These are phyloP conservation scores for Melangyna quadrimaculata DNA, from an alignment of 2,888 invertebrate species.

Conservation along the genomic window DNA sequence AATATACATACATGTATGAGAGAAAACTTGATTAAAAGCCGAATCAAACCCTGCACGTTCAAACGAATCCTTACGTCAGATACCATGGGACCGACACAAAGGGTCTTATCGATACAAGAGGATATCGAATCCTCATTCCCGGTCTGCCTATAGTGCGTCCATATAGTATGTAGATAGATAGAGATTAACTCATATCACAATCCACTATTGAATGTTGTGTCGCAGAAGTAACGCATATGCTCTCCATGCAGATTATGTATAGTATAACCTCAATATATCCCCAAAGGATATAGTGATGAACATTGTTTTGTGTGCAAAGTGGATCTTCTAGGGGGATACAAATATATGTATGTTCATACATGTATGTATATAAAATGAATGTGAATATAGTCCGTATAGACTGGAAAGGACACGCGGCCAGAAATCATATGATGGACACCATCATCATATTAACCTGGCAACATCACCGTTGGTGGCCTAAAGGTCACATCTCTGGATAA, in stretches of 20 bases:
- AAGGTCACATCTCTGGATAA: slow-evolving; percentile 67
- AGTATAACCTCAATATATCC: slow-evolving; percentile 42
- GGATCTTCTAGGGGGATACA: slow-evolving; percentile 27
- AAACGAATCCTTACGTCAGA: slow-evolving; percentile 44
- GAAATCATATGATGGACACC: slow-evolving; percentile 43
- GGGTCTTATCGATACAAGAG: slow-evolving; percentile 59
- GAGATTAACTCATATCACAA: background rate
- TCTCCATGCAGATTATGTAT: slow-evolving; percentile 35
- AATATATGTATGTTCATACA: background rate
- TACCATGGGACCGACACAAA: slow-evolving; percentile 44
- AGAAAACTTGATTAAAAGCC: slow-evolving; percentile 66
- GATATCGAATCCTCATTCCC: slow-evolving; percentile 46
- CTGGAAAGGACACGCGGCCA: slow-evolving; percentile 38
- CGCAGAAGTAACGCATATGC: slow-evolving; percentile 57
- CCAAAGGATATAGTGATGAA: slow-evolving; percentile 46
- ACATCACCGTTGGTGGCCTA: slow-evolving; percentile 56
- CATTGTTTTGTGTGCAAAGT: slow-evolving; percentile 15
- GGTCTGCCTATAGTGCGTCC: background rate
- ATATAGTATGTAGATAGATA: background rate
- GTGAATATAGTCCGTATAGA: background rate
- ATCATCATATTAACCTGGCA: slow-evolving; percentile 47
- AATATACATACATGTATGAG: slow-evolving; percentile 18
- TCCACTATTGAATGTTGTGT: slow-evolving; percentile 15
- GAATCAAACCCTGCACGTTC: slow-evolving; percentile 50
- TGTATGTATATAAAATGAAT: background rate